Evolutionary conservation across 2,888 invertebrate species (phyloP), one percentile per base, ranked within the genome.

Genomic region (Xanthostigma xanthostigma): DNA sequence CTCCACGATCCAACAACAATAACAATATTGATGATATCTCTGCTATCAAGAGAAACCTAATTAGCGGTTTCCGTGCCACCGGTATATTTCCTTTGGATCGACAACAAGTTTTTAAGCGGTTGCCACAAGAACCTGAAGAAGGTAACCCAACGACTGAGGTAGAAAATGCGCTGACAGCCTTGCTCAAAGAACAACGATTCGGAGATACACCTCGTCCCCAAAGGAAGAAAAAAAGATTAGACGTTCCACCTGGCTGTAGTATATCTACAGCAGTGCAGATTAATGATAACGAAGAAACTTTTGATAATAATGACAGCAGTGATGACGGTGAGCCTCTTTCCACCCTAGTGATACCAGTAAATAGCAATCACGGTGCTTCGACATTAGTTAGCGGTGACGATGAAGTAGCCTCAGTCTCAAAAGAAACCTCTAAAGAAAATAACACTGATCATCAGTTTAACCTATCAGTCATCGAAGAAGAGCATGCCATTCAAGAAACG

Each of bases 21-120:
- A 17, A 17, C 17, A 17, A 17, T 17, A 17, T 17, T 17, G 17
- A 17, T 17, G 17, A 12, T 40, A 36, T 43, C 37, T 46, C 38
- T 11, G 44, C 43, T 34, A 47, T 50, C 14, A 50, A 50, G 40
- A 38, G 43, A 11, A 47, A 46, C 44, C 36, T 50, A 13, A 47
- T 50, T 12, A 50, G 36, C 33, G 11, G 6, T 43, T 50, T 36
- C 37, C 8, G n/a, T 17, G 38, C 47, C 40, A 43, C 41, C 36
- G 50, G 50, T 35, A 47, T 50, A 39, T 27, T 12, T 43, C 44
- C 44, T 3, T 37, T 47, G 14, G n/a, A 50, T 35, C 36, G 46
- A 1, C 10, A 46, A 12, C 33, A 50, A 33, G 44, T 50, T 11
- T 37, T 50, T 36, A 49, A 49, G 17, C 9, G 10, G 8, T 49